Percentiles rank a stretch among this genome's conserved stretches.
These are phyloP conservation scores for Caenorhabditis japonica DNA, from an alignment of 2,888 invertebrate species.

Conservation along the genomic window DNA sequence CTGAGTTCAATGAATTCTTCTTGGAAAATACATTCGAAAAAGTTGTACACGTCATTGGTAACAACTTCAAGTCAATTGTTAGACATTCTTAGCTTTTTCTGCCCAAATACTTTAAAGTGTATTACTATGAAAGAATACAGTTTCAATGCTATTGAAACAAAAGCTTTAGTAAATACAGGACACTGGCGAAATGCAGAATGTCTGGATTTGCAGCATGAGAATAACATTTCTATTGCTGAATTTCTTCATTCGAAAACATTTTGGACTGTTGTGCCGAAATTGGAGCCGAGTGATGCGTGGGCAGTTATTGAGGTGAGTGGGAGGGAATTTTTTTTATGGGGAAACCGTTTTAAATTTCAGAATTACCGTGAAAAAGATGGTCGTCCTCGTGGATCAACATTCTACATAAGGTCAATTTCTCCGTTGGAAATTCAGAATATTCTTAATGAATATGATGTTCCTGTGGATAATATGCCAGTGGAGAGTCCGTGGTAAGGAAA, in stretches of 20 bases:
- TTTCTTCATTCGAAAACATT: background rate
- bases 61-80: too few species aligned
- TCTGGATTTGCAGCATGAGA: background rate
- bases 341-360: too few species aligned
- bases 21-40: too few species aligned
- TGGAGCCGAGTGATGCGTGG: background rate
- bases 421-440: background rate
- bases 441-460: too few species aligned
- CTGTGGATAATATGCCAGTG: too few species aligned
- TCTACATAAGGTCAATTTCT: background rate
- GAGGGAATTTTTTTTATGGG: too few species aligned
- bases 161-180: background rate
- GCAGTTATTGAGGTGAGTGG: background rate
- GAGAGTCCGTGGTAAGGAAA: too few species aligned
- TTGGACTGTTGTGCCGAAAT: background rate
- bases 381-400: background rate
- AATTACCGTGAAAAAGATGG: background rate
- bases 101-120: too few species aligned
- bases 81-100: too few species aligned
- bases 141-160: background rate
- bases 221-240: background rate
- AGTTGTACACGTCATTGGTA: too few species aligned
- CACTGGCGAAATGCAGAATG: background rate
- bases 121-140: too few species aligned
- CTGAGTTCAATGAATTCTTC: too few species aligned